Evolutionary conservation across 2,888 invertebrate species (phyloP).

Genomic region (Tenthredo amoena): DNA sequence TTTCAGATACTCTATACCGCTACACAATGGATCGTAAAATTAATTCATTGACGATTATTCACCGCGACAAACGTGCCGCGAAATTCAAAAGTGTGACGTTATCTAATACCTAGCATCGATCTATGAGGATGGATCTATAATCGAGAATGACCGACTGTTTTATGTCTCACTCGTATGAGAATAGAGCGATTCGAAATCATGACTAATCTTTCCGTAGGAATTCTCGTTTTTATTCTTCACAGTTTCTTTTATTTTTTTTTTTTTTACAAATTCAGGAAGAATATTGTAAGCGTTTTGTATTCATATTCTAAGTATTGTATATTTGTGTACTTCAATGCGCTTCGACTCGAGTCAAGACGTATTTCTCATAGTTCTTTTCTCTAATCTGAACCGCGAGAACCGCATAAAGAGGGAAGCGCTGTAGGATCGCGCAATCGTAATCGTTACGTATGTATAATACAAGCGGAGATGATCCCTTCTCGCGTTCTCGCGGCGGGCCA

Average conservation of each 20-base stretch:
- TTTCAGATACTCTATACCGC: background rate
- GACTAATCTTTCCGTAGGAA: background rate
- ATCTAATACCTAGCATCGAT: background rate
- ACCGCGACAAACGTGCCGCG: background rate
- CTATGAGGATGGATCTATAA: background rate
- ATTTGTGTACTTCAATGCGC: background rate
- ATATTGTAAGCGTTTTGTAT: background rate
- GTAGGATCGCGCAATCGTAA: constrained; percentile 28
- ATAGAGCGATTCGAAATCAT: background rate
- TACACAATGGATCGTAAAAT: constrained; percentile 38
- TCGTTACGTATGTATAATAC: constrained; percentile 35
- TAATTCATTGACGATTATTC: constrained; percentile 22
- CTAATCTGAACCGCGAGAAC: constrained; percentile 13
- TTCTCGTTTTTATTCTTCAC: background rate
- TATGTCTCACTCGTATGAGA: background rate
- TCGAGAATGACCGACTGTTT: background rate
- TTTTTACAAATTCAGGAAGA: background rate
- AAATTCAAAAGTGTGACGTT: constrained; percentile 9
- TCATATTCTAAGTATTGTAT: background rate
- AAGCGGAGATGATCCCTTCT: constrained; percentile 46
- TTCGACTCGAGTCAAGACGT: background rate
- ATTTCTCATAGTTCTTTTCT: background rate
- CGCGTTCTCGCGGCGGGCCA: constrained; percentile 20
- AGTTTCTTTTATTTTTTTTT: background rate
- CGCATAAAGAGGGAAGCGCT: background rate